phyloP scores from a whole-genome alignment of 2,113 vertebrate species.

The Colossoma macropomum region DNA sequence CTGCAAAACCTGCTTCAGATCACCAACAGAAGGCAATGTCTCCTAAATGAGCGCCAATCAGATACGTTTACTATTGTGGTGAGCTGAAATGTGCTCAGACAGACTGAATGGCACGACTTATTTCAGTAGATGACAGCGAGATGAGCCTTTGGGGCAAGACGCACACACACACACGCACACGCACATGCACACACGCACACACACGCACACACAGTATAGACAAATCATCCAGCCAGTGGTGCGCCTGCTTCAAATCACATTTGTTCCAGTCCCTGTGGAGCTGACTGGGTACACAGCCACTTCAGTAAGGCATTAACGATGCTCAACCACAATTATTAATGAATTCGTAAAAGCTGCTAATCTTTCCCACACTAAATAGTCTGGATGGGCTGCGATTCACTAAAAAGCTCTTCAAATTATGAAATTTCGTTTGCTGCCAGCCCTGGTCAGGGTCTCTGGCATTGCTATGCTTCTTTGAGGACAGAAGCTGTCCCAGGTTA shows the following conservation, averaged over 20 bases:
- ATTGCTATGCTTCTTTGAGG: background rate
- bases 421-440: background rate
- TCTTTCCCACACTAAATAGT: background rate
- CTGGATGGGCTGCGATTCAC: background rate
- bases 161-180: background rate
- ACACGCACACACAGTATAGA: background rate
- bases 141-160: constrained; percentile 9
- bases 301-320: background rate
- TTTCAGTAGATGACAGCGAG: constrained; percentile 2
- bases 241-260: background rate
- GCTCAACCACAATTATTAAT: background rate
- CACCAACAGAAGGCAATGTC: background rate
- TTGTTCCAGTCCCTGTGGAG: constrained; percentile 1
- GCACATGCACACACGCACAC: too few species aligned
- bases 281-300: background rate
- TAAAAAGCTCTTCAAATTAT: background rate
- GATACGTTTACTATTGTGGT: background rate
- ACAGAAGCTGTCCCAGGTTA: background rate
- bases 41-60: background rate
- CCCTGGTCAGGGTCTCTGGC: background rate
- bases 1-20: background rate
- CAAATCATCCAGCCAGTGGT: constrained; percentile 7
- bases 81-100: constrained; percentile 8
- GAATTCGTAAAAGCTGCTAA: background rate
- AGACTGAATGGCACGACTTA: background rate